Conservation (phyloP, 53 echinoderm and acorn worm species). For the Pentamera pediparva region DNA sequence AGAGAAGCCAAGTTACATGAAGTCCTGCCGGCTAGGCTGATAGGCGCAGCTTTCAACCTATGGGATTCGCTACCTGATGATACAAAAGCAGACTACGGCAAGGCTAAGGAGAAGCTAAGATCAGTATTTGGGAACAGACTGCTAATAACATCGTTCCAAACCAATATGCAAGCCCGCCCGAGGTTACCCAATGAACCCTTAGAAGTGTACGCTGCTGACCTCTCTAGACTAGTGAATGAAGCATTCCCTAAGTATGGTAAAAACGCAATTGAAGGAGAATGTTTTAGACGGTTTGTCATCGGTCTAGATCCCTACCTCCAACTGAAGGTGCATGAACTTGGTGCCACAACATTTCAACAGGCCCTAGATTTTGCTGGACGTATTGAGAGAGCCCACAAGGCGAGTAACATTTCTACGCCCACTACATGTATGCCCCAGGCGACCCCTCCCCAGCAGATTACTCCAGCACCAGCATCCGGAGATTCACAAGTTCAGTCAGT, state of each 20-base stretch:
- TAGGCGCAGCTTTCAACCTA: slow-evolving; percentile 11
- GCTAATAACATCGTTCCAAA: slow-evolving; percentile 16
- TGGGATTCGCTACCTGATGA: slow-evolving; percentile 26
- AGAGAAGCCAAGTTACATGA: neutral
- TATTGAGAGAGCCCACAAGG: slow-evolving; percentile 28
- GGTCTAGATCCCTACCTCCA: neutral
- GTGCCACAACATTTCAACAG: neutral
- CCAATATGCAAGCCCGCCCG: neutral
- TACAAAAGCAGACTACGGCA: slow-evolving; percentile 1
- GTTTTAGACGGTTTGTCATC: slow-evolving; percentile 7
- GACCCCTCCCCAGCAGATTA: neutral
- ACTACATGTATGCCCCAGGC: neutral
- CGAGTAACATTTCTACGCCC: neutral
- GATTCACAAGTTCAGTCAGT: neutral
- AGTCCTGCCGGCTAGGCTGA: slow-evolving; percentile 23
- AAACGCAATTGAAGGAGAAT: slow-evolving; percentile 5
- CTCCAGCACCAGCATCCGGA: neutral
- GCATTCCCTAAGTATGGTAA: slow-evolving; percentile 5
- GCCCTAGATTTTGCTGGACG: slow-evolving; percentile 38
- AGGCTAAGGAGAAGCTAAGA: neutral
- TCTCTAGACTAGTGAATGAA: neutral
- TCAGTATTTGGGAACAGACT: neutral
- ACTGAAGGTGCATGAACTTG: slow-evolving; percentile 9
- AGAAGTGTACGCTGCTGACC: slow-evolving; percentile 19
- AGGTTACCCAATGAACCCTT: neutral